Evolutionary conservation across 2,113 vertebrate species (phyloP), one percentile per base, ranked within the genome.

Genomic region (Sula dactylatra): DNA sequence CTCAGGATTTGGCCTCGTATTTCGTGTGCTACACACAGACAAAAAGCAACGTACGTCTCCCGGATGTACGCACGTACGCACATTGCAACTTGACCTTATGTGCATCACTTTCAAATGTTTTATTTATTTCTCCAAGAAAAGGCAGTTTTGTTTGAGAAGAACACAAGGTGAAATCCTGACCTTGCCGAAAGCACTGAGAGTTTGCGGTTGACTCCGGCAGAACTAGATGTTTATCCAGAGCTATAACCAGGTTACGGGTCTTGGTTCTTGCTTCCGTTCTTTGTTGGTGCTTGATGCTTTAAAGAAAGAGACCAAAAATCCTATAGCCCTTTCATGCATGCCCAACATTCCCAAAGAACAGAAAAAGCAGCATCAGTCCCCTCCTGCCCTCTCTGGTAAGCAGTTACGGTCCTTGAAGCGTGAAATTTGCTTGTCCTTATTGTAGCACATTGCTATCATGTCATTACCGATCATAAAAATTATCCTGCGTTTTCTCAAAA

Each of bases 161-260:
- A 90, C 66, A 93, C 73, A 80, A 95, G 94, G 89, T 88, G 91
- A 94, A 93, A 73, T n/a, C 71, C 54, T 80, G 94, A 94, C 95
- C 95, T 89, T n/a, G 26, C 78, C 76, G 91, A 49, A 58, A 87
- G 89, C 31, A 0, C 49, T 3, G 71, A 15, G 90, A 47, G 59
- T 61, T 72, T 91, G 92, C 90, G 80, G 47, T 4, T 32, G 88
- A 69, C 70, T 88, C 82, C 86, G 72, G 78, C 66, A 42, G 93
- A 91, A 89, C 70, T 2, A 56, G 83, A 65, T 4, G 8, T 90
- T 94, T 62, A 52, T 13, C 76, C 70, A 27, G 71, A 93, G 84
- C 84, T 80, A 47, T 9, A 50, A 77, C 31, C 45, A 24, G n/a
- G 42, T 10, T 85, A 77, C 65, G 34, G 44, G 34, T 32, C 86